These are phyloP conservation scores for Coregonus sp. DNA, from an alignment of 2,797 vertebrate genomes.

Conservation along the genomic window DNA sequence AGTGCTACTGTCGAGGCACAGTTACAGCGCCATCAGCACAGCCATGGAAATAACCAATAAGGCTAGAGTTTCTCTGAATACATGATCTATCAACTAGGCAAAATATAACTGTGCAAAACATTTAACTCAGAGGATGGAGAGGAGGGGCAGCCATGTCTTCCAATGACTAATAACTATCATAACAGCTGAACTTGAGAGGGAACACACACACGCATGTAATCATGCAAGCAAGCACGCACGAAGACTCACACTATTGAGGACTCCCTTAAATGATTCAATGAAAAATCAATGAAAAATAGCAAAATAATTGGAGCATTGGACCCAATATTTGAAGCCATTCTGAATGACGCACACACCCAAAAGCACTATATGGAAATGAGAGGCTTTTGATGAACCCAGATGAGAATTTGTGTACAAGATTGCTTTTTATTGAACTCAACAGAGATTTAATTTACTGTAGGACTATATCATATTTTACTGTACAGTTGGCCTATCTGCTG, in stretches of 20 bases:
- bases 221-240: neutral
- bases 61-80: neutral
- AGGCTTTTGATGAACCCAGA: neutral
- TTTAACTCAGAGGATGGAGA: neutral
- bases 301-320: neutral
- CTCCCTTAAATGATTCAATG: slow-evolving; percentile 1
- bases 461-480: neutral
- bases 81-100: no score
- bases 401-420: neutral
- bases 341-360: neutral
- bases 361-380: neutral
- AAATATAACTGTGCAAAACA: neutral
- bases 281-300: neutral
- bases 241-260: neutral
- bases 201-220: neutral
- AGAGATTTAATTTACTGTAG: neutral
- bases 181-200: neutral
- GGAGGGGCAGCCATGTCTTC: neutral
- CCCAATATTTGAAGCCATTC: neutral
- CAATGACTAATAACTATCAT: neutral
- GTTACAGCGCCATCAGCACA: neutral
- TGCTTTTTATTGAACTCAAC: neutral
- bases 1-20: neutral
- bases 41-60: neutral
- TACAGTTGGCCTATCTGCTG: neutral